A percentile compares a stretch with the other conserved stretches of the same genome.
Evolutionary conservation across 2,113 vertebrate genomes (phyloP).

Genomic region (Cromileptes altivelis): DNA sequence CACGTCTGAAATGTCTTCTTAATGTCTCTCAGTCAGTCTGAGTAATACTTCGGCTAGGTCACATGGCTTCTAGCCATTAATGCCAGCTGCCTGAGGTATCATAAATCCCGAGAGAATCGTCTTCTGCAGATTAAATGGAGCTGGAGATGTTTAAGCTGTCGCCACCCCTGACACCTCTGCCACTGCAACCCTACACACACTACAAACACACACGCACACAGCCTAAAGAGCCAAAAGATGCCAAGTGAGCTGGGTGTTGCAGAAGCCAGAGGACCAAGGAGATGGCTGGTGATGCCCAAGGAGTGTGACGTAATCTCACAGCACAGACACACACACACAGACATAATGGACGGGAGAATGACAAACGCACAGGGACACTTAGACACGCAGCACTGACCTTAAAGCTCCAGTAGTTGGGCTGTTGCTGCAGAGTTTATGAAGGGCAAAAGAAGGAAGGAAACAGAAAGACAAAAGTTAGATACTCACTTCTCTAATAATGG

Average conservation of each 20-base stretch:
- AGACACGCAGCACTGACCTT: constrained; percentile 93
- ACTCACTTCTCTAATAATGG: constrained; percentile 15
- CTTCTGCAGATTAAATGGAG: constrained; percentile 73
- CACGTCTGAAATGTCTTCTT: constrained; percentile 59
- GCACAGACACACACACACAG: constrained; percentile 11
- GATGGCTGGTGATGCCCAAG: constrained; percentile 37
- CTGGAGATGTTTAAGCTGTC: constrained; percentile 69
- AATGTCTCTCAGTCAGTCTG: constrained; percentile 61
- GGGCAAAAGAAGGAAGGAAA: constrained; percentile 43
- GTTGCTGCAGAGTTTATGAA: constrained; percentile 81
- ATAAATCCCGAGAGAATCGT: constrained; percentile 67
- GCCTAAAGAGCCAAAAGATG: constrained; percentile 43
- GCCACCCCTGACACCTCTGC: constrained; percentile 44
- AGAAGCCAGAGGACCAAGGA: constrained; percentile 33
- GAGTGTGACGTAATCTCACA: constrained; percentile 37
- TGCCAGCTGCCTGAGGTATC: constrained; percentile 54
- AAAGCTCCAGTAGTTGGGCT: constrained; percentile 99
- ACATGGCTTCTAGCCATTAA: constrained; percentile 61
- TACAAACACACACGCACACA: constrained; percentile 1
- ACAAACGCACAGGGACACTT: constrained; percentile 65
- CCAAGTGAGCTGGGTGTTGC: constrained; percentile 46
- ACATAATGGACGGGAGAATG: constrained; percentile 18
- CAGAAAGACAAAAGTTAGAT: constrained; percentile 48
- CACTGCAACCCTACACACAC: not conserved
- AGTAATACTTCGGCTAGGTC: constrained; percentile 62